Evolutionary conservation across 2,113 vertebrate genomes (phyloP), one percentile per base, ranked within the genome.

Genomic region (Thomomys bottae): DNA sequence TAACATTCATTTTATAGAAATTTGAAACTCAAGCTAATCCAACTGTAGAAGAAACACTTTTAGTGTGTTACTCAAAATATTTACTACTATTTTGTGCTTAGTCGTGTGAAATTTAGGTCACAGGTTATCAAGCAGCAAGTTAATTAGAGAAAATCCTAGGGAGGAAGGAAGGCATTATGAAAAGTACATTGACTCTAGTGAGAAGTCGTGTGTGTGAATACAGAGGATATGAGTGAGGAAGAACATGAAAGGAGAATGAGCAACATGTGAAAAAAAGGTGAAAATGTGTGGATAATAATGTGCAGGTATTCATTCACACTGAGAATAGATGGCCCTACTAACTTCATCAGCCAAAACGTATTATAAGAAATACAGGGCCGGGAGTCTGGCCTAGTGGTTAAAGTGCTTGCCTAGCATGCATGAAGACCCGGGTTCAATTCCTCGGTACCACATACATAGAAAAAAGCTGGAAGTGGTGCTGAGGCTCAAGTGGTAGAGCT

Each of bases 71-170:
- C 32, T 83, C 38, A 18, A 73, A 83, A 32, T 76, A 67, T 85
- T 54, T 64, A 61, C 67, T 54, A 54, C 66, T 81, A 57, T 75
- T 87, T 94, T 72, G 57, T 49, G 59, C 21, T 61, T 20, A 24
- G 8, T 17, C 75, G 36, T 28, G 23, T 61, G 75, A 81, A 38
- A 87, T 84, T 70, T 87, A n/a, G 64, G 61, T 70, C 20, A 84
- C 63, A 81, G 10, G 10, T 59, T 67, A 72, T 54, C 10, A 87
- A 36, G 8, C 15, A 87, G 20, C 15, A 40, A 72, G 24, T 11
- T 72, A 30, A 49, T 57, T 71, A 82, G 17, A 93, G 18, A 3
- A 85, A 78, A 81, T 70, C 42, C 84, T 85, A 75, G 57, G 86
- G 20, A 70, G 26, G 11, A 64, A 57, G 10, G 18, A 68, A 80